Conservation (phyloP, 2,113 vertebrate species). For the Grus americana region DNA sequence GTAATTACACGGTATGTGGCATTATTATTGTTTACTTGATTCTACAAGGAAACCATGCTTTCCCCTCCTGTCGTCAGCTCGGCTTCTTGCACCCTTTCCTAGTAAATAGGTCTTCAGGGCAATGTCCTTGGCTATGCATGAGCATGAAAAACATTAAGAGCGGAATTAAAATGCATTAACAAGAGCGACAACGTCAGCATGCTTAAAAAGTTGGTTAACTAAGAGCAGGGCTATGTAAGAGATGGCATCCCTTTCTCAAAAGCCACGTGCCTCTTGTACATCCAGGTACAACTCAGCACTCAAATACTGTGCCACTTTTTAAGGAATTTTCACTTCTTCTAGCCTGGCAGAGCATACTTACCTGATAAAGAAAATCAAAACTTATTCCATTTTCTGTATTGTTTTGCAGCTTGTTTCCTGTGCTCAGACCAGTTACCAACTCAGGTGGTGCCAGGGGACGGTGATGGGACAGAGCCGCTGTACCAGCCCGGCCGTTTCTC, state of each 20-base stretch:
- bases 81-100: neutral
- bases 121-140: neutral
- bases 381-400: neutral
- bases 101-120: neutral
- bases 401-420: neutral
- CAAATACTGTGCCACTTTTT: neutral
- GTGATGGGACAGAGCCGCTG: neutral
- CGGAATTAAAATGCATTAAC: neutral
- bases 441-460: neutral
- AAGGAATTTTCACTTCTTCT: neutral
- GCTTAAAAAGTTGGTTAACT: neutral
- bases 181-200: neutral
- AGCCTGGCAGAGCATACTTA: neutral
- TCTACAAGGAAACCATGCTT: neutral
- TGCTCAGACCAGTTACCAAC: neutral
- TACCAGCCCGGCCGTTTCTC: neutral
- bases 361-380: neutral
- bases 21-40: neutral
- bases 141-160: neutral
- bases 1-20: neutral
- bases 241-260: neutral
- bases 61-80: rapidly evolving
- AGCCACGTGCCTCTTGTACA: neutral
- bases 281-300: neutral
- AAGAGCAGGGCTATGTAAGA: neutral